phyloP scores from a whole-genome alignment of 2,113 vertebrate species.

The Lycaon pictus region DNA sequence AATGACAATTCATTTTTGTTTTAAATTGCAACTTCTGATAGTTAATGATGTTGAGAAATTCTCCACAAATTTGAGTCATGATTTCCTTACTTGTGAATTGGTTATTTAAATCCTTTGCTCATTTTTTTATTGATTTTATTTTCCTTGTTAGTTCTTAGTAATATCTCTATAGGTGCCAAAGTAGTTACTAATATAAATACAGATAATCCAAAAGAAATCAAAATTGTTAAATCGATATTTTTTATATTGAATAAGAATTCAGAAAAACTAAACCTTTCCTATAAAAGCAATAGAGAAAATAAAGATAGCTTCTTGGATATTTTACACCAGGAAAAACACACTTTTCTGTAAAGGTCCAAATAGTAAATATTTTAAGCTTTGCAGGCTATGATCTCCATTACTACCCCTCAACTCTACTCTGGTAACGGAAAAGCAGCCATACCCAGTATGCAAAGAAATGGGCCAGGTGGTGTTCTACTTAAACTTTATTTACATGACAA shows the following conservation, averaged over 20 bases:
- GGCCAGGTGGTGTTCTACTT: background rate
- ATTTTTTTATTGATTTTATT: background rate
- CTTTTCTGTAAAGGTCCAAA: background rate
- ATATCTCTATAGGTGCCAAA: background rate
- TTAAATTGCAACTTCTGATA: background rate
- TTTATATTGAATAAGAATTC: background rate
- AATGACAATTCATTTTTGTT: background rate
- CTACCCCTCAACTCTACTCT: background rate
- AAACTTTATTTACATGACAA: background rate
- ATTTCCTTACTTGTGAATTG: background rate
- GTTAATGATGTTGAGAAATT: background rate
- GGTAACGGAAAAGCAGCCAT: background rate
- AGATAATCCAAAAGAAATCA: background rate
- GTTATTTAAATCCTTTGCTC: background rate
- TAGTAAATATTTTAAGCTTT: background rate
- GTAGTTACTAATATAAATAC: background rate
- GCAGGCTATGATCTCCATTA: background rate
- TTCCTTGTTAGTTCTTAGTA: background rate
- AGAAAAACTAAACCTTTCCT: background rate
- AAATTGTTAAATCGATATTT: background rate
- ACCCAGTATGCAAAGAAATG: background rate
- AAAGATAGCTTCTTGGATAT: background rate
- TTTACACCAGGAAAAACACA: background rate
- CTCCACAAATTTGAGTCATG: background rate
- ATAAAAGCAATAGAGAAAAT: background rate